Conservation (phyloP, 37 sponge, comb jelly and placozoan species). For the Amphimedon queenslandica region DNA sequence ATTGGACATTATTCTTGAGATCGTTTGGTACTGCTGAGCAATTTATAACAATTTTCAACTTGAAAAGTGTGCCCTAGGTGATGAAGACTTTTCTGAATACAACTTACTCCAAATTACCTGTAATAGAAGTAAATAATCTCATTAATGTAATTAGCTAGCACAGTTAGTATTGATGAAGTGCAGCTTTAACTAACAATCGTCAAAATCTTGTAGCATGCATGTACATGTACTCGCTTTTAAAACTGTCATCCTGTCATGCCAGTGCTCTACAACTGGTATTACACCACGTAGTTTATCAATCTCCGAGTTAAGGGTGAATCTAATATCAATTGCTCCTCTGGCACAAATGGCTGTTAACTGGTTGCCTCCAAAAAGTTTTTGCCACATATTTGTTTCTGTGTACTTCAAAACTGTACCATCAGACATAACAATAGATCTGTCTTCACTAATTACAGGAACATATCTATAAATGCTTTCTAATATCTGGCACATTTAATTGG, state of each 20-base stretch:
- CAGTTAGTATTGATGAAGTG: too few relatives aligned
- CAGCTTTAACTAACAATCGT: too few relatives aligned
- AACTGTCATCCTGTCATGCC: neutral
- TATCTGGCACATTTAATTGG: conserved; percentile 1
- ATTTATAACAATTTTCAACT: conserved; percentile 1
- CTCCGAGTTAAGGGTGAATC: neutral
- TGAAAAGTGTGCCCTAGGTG: neutral
- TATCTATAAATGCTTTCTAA: neutral
- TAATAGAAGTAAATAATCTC: too few relatives aligned
- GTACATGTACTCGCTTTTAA: too few relatives aligned
- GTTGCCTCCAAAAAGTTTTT: neutral
- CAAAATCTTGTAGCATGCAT: too few relatives aligned
- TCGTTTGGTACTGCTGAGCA: neutral
- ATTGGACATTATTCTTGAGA: neutral
- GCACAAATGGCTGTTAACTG: neutral
- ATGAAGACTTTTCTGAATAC: neutral
- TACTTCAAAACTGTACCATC: too few relatives aligned
- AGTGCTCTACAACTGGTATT: neutral
- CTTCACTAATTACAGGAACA: neutral
- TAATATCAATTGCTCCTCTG: neutral
- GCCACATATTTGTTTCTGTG: too few relatives aligned
- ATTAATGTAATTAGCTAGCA: too few relatives aligned
- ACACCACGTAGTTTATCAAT: neutral
- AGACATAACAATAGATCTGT: neutral
- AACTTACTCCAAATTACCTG: neutral